Evolutionary conservation across 2,888 invertebrate species (phyloP), one percentile per base, ranked within the genome.

Genomic region (Pantelozetes paolii): DNA sequence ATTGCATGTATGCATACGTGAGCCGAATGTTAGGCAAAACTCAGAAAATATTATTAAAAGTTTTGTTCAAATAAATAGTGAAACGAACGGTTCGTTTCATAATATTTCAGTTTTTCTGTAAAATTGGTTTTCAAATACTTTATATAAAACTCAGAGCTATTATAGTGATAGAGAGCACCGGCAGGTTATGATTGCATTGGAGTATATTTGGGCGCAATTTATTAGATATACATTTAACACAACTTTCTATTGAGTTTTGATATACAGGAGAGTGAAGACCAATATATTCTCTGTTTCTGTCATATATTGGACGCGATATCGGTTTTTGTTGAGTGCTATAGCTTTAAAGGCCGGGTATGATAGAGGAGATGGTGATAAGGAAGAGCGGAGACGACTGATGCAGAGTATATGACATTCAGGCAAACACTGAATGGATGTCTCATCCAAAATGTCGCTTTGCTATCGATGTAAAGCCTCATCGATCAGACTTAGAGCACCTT

Each of bases 401-500:
- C 32, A 32, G 30, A 62, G n/a, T 62, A 32, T 62, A 62, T 62
- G 54, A 54, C 54, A 45, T 45, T 13, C 23, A 23, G 32, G 32
- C 62, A 32, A 26, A 20, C 32, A 9, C 13, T 67, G 67, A 40
- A 67, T 67, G 42, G 67, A 67, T 67, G 67, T 67, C 67, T 67
- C 67, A 67, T 67, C 67, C 26, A 40, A 67, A 36, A 67, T 67
- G 67, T 67, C 40, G 36, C 67, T 40, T 36, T 67, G 23, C 67
- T 67, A 40, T 67, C 40, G 67, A 67, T 67, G 40, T 36, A 40
- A 40, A 23, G 67, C 40, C 67, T 54, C 71, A 71, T 71, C 71
- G 50, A 71, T 71, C 71, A 71, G 71, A 71, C 71, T 71, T 71
- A 71, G 71, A 71, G 71, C 71, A 71, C 71, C 71, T 71, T 48